phyloP scores from a whole-genome alignment of 2,888 invertebrate species.

The Brachynemurus nebulosus region DNA sequence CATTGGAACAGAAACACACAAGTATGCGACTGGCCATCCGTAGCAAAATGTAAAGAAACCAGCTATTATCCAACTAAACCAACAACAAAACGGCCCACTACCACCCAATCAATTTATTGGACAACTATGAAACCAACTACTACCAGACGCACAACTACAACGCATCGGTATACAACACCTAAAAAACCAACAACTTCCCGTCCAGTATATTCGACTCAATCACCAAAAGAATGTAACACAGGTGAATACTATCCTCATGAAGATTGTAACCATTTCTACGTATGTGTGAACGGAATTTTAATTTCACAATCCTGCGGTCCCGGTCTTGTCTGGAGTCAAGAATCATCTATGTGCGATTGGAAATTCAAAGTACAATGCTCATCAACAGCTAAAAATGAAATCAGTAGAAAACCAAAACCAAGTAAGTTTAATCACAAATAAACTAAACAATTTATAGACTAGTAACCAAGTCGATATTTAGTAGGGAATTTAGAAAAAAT shows the following conservation, averaged over 20 bases:
- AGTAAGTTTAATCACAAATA: no score
- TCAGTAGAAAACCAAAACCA: no score
- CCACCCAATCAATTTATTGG: conserved; percentile 19
- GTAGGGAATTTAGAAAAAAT: no score
- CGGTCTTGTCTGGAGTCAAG: conserved; percentile 57
- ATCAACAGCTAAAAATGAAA: no score
- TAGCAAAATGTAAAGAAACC: conserved; percentile 46
- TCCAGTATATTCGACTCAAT: conserved; percentile 18
- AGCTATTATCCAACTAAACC: conserved; percentile 20
- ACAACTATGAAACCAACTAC: conserved; percentile 14
- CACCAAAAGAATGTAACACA: conserved; percentile 37
- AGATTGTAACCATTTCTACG: conserved; percentile 58
- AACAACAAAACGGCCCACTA: conserved; percentile 24
- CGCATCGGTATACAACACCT: conserved; percentile 14
- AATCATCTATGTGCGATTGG: conserved; percentile 61
- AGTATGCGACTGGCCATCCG: conserved; percentile 69
- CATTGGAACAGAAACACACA: conserved; percentile 58
- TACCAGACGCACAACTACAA: conserved; percentile 10
- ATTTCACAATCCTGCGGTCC: conserved; percentile 60
- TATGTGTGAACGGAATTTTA: conserved; percentile 62
- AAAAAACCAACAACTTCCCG: conserved; percentile 13
- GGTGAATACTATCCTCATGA: conserved; percentile 64
- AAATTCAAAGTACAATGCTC: conserved; percentile 49
- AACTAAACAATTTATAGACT: no score
- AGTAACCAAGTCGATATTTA: no score